Evolutionary conservation across 2,888 invertebrate genomes (phyloP), one percentile per base, ranked within the genome.

Genomic region (Herminia tarsipennalis): DNA sequence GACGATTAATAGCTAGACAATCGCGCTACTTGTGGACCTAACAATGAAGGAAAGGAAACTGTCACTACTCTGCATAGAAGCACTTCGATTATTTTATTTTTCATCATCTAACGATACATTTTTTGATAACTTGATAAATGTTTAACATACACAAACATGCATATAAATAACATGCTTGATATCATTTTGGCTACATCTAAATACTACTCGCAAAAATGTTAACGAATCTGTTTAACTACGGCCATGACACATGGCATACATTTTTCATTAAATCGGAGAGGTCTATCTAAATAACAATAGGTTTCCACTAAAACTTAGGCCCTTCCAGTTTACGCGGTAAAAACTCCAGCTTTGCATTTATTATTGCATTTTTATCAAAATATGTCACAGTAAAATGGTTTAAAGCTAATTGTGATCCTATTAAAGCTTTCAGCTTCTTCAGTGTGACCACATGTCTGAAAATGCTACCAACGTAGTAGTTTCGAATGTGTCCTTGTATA

Each of bases 81-180:
- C 83, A 76, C 79, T 73, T 66, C 62, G 68, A 73, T 77, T 76
- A 77, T 72, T 36, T 78, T 73, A 70, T 70, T 71, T n/a, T 71
- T 79, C 79, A 77, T 76, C 73, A 70, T 73, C 85, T 90, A 90
- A 89, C 77, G 79, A 87, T 88, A 89, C 81, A 87, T 74, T 80
- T n/a, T 76, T 81, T 73, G 81, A 83, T 87, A 88, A 88, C 83
- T 83, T 79, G 83, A 85, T 85, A 80, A 78, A 66, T 55, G 66
- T 66, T 60, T 83, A 81, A 84, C 83, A 83, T 84, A 88, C 79
- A 87, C 81, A 81, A 80, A 80, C 81, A 83, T 81, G 83, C 82
- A 83, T 77, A 77, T 78, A 73, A 73, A 74, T 82, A 83, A 83
- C 83, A 88, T 85, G 87, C 74, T 80, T 56, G 74, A 79, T 64